Base-by-base conservation (phyloP, 2,797 vertebrate species). In the Masticophis lateralis region DNA sequence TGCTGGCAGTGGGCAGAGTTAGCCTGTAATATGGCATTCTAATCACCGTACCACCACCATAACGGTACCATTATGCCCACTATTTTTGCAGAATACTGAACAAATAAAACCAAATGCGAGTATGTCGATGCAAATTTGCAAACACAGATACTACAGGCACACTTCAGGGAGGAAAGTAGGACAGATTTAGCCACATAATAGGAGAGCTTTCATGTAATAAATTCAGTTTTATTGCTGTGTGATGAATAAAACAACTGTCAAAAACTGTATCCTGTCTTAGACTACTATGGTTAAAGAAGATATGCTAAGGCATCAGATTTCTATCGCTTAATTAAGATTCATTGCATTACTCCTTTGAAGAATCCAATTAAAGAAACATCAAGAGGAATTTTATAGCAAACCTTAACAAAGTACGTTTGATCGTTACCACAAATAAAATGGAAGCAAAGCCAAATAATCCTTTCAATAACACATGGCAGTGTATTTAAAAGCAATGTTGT, bases 261-360 rank as follows among this genome's bases (percentile, higher is more conserved):
- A 43, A 90, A 61, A 63, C 18, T 51, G 27, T 12, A 87, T 91
- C 43, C 63, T 59, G n/a, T 47, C 43, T 69, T 59, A 53, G 0
- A 59, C 16, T 74, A 3, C 43, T 43, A 57, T 74, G 16, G 27
- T 91, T 27, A 12, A 22, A 69, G 92, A 27, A 47, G 2, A 43
- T 4, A 14, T 56, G 91, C 6, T 0, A 0, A 66, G 25, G 5
- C 22, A 91, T 27, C 2, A 18, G 11, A 87, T 0, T 94, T 92
- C 0, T 92, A 86, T 69, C 0, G 0, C 14, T 89, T 95, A 86
- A 69, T 79, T 93, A 94, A 55, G 92, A 94, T 92, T 69, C 91
- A 83, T 90, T 56, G 43, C n/a, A 57, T 32, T 92, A 43, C 16
- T 94, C 86, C 91, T 74, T 91, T 95, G n/a, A 94, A 43, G 53